phyloP scores from a whole-genome alignment of 2,113 vertebrate species.

The Platysteira castanea region DNA sequence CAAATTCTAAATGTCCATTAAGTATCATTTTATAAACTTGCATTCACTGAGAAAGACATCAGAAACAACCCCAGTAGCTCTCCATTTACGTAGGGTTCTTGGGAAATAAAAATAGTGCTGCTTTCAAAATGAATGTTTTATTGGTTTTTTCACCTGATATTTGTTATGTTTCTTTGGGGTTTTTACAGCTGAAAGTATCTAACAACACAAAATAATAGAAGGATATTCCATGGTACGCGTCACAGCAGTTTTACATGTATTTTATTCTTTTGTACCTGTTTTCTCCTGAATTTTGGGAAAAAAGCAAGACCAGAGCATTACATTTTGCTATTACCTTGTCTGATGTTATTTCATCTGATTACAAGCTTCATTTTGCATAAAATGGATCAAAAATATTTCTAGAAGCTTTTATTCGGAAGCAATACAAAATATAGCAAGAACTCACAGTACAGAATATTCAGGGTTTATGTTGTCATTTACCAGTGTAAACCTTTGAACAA shows the following conservation, averaged over 20 bases:
- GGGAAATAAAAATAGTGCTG: background rate
- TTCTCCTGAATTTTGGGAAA: background rate
- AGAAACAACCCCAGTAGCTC: background rate
- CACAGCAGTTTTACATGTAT: background rate
- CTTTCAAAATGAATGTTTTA: background rate
- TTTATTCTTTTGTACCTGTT: background rate
- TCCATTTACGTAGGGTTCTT: background rate
- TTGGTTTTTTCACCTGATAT: background rate
- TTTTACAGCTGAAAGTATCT: background rate
- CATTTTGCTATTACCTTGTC: background rate
- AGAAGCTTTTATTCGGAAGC: background rate
- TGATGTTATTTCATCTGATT: background rate
- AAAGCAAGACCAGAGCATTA: background rate
- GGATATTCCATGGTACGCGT: accelerated
- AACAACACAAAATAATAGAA: background rate
- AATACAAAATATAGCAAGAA: background rate
- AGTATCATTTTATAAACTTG: background rate
- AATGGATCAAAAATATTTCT: background rate
- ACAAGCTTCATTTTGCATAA: background rate
- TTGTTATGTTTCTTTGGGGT: background rate
- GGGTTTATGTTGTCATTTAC: background rate
- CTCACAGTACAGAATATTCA: background rate
- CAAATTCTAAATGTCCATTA: background rate
- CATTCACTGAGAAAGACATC: background rate
- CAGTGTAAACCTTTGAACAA: background rate